These are phyloP conservation scores for Lateolabrax maculatus DNA, from an alignment of 2,797 vertebrate genomes.

Conservation along the genomic window DNA sequence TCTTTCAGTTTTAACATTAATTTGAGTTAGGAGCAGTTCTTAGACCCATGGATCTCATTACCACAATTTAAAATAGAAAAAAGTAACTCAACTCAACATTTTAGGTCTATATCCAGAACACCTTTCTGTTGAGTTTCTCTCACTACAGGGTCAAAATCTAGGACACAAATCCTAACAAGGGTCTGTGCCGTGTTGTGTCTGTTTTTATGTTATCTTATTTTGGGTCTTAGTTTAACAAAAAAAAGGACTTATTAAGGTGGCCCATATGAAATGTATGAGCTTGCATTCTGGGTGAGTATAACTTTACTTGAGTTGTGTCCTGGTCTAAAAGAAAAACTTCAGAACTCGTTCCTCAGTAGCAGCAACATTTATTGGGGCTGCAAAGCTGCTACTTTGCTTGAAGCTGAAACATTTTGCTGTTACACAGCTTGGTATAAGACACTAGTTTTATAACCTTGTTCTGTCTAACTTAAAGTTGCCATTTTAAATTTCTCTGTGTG, in stretches of 20 bases:
- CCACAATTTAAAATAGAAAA: background rate
- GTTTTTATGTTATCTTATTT: conserved; percentile 10
- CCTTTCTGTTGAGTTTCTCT: background rate
- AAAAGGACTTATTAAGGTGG: conserved; percentile 29
- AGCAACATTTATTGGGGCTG: background rate
- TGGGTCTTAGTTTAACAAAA: conserved; percentile 10
- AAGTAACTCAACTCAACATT: background rate
- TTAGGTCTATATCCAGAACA: background rate
- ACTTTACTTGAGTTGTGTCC: conserved; percentile 4
- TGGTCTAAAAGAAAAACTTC: background rate
- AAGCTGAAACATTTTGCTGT: background rate
- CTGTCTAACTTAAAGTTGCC: background rate
- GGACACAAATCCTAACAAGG: background rate
- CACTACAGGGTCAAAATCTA: conserved; percentile 16
- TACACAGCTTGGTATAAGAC: background rate
- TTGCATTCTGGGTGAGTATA: conserved; percentile 6
- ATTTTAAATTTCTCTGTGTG: background rate
- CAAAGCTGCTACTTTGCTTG: no score
- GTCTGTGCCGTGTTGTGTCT: background rate
- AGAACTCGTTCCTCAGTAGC: background rate
- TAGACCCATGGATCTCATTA: background rate
- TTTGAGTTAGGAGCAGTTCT: conserved; percentile 5
- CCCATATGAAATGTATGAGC: conserved; percentile 23
- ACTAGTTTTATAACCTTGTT: background rate
- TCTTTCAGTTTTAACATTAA: conserved; percentile 2